phyloP scores from a whole-genome alignment of 2,797 vertebrate species.

The Oreortyx pictus region DNA sequence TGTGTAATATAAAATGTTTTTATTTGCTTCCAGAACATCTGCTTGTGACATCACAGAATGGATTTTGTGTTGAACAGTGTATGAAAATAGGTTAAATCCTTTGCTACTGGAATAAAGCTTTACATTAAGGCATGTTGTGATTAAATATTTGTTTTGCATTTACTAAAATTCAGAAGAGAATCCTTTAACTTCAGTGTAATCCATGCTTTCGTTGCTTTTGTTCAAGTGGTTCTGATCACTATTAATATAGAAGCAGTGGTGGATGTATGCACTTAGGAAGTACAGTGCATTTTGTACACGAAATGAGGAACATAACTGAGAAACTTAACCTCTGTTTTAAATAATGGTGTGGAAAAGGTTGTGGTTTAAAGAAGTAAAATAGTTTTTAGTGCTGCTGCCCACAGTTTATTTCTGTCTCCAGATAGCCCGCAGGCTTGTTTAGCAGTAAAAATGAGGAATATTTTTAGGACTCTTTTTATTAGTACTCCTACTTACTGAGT shows the following conservation, averaged over 20 bases:
- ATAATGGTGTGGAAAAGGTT: not conserved
- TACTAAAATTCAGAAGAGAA: not conserved
- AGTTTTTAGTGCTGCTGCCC: not conserved
- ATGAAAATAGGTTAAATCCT: not conserved
- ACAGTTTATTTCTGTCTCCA: conserved; percentile 13
- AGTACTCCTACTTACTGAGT: not conserved
- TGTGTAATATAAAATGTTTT: not conserved
- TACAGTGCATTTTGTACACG: not conserved
- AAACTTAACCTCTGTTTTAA: not conserved
- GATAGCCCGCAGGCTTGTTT: not conserved
- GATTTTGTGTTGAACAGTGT: not conserved
- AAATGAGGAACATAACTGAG: not conserved
- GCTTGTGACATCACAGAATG: not conserved
- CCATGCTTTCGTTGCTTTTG: not conserved
- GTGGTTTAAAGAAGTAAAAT: not conserved
- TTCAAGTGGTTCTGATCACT: not conserved
- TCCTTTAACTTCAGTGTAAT: not conserved
- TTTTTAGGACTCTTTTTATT: not conserved
- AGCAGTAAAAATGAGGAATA: not conserved
- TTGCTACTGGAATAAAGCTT: not conserved
- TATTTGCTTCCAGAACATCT: not conserved
- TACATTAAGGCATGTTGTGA: not conserved
- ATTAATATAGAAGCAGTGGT: not conserved
- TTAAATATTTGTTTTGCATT: not conserved
- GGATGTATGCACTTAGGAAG: not conserved